A percentile compares a stretch with the other conserved stretches of the same genome.
Conservation (phyloP, 2,797 vertebrate genomes). For the Gymnocypris eckloni region DNA sequence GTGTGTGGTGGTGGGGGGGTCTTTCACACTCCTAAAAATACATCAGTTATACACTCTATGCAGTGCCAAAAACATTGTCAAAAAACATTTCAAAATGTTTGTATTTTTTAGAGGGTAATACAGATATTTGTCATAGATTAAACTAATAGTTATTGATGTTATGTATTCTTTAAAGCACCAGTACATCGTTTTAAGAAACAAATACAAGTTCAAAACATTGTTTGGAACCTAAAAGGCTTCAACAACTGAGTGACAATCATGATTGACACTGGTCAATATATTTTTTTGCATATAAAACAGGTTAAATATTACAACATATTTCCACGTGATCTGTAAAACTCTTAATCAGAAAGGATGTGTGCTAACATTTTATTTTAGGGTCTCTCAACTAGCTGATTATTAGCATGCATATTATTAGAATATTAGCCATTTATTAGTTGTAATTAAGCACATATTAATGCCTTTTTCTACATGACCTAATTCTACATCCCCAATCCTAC, state of each 20-base stretch:
- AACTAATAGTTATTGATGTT: not conserved
- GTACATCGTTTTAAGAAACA: not conserved
- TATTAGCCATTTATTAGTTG: no score
- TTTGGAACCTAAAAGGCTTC: not conserved
- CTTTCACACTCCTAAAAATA: constrained; percentile 72
- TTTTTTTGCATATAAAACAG: not conserved
- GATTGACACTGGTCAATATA: not conserved
- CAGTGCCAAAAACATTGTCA: not conserved
- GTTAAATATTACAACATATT: not conserved
- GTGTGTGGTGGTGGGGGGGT: constrained; percentile 52
- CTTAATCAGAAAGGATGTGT: not conserved
- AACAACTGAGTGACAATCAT: not conserved
- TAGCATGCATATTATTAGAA: no score
- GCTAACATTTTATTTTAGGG: no score
- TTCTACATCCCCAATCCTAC: no score
- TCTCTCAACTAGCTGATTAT: no score
- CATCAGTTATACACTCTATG: not conserved
- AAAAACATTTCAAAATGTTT: not conserved
- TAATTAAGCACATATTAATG: no score
- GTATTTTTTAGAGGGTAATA: not conserved
- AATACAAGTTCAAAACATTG: not conserved
- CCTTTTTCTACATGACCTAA: no score
- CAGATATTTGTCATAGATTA: no score
- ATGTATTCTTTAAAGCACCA: not conserved
- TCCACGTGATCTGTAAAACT: not conserved